Percentiles rank a stretch among this genome's conserved stretches.
phyloP scores from a whole-genome alignment of 1,140 invertebrate species.

The Phymorhynchus buccinoides region DNA sequence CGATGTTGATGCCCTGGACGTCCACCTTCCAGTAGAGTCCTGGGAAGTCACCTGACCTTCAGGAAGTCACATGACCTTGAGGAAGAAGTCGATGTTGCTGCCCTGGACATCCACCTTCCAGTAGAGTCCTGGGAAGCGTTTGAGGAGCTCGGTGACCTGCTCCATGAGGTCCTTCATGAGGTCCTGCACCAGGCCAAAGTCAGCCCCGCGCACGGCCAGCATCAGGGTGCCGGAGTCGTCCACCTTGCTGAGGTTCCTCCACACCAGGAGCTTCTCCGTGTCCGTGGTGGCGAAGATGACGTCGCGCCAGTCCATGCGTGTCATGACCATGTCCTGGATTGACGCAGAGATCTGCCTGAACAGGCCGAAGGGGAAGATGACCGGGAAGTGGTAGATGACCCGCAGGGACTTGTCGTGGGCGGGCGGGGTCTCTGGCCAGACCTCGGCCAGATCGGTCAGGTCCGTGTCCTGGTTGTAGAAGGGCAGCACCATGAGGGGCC shows the following conservation, averaged over 20 bases:
- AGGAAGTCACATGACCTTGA: conserved; percentile 30
- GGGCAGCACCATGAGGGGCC: conserved; percentile 66
- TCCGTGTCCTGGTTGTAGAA: conserved; percentile 65
- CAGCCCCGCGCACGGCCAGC: conserved; percentile 41
- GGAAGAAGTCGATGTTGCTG: conserved; percentile 2
- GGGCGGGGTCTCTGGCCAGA: conserved; percentile 54
- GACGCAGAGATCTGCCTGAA: conserved; percentile 59
- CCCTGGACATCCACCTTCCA: conserved; percentile 60
- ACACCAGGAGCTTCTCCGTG: conserved; percentile 56
- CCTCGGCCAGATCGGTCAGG: conserved; percentile 48
- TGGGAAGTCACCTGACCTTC: too few relatives aligned
- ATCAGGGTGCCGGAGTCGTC: conserved; percentile 4
- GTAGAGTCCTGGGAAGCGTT: conserved; percentile 57
- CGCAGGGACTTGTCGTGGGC: conserved; percentile 48
- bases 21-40: conserved; percentile 63
- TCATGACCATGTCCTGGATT: conserved; percentile 62
- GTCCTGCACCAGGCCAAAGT: conserved; percentile 42
- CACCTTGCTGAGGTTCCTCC: conserved; percentile 31
- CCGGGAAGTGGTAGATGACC: conserved; percentile 59
- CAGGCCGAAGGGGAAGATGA: conserved; percentile 58
- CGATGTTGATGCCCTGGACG: conserved; percentile 40
- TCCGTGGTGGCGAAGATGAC: conserved; percentile 62
- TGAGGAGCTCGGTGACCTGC: conserved; percentile 52
- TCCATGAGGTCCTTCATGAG: conserved; percentile 56
- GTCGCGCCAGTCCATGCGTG: conserved; percentile 66